Base-by-base conservation (phyloP, 2,797 vertebrate genomes). In the Lerista edwardsae region DNA sequence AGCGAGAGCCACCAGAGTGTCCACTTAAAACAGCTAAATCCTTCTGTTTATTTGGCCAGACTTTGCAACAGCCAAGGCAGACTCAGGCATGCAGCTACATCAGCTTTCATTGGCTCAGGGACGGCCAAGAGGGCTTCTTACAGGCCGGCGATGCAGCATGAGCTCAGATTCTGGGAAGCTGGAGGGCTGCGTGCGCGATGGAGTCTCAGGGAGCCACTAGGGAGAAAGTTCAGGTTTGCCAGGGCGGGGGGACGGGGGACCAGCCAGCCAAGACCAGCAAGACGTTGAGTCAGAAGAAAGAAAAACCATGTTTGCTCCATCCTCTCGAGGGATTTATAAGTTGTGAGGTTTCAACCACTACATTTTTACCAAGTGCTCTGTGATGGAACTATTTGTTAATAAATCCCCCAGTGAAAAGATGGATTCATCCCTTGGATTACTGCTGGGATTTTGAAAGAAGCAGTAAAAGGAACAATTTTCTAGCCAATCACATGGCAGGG, bases 181-280 rank as follows among this genome's bases (percentile, higher is more conserved):
- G 25, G 47, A 55, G 4, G 68, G 51, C 27, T 51, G 10, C 12
- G 34, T 4, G 64, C 68, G 19, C 15, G 31, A 25, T 29, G 21
- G 39, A 59, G 64, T 39, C 68, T 44, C 2, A 17, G 34, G 76
- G 47, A 89, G 89, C 74, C 87, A 84, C 65, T 1, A 34, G 85
- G 84, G 88, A n/a, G 14, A 21, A 31, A 73, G 12, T 59, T 65
- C 44, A 64, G 6, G 41, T n/a, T 75, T 34, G 29, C 61, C 1
- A 17, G 69, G 17, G 1, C 23, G 14, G 19, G 29, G 9, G 51
- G 65, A 31, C 57, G 36, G 6, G n/a, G 44, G 15, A 34, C 55
- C 10, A 21, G 15, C 15, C 19, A 62, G 41, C 25, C 27, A 36
- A 39, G 57, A 39, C 25, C 12, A 62, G 25, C 2, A 27, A 71